Conservation (phyloP, 2,888 invertebrate genomes). For the Deilephila elpenor region DNA sequence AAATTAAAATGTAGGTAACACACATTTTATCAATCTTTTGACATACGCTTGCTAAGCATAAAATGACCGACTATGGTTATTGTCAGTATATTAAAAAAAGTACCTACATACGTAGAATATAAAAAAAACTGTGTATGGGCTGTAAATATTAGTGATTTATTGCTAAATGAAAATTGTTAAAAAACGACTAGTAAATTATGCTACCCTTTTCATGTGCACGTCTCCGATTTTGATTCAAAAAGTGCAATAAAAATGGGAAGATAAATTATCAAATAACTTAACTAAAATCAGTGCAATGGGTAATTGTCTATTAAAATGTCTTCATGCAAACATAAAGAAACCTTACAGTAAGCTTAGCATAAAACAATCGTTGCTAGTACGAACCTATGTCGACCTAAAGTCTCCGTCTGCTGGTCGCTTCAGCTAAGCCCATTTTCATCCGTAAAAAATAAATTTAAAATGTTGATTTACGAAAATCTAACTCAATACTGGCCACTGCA, state of each 20-base stretch:
- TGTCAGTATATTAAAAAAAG: too few relatives aligned
- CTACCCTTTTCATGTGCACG: too few relatives aligned
- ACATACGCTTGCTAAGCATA: too few relatives aligned
- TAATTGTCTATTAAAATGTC: not conserved
- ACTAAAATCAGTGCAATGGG: not conserved
- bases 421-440: conserved; percentile 61
- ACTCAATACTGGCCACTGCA: conserved; percentile 59
- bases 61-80: too few relatives aligned
- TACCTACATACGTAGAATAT: too few relatives aligned
- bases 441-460: conserved; percentile 24
- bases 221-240: too few relatives aligned
- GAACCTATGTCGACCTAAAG: conserved; percentile 55
- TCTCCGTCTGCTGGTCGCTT: conserved; percentile 49
- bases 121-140: too few relatives aligned
- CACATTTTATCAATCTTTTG: too few relatives aligned
- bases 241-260: not conserved
- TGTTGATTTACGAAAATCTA: conserved; percentile 35
- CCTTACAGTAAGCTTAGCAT: conserved; percentile 24
- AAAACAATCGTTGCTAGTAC: conserved; percentile 42
- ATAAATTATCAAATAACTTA: not conserved
- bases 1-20: too few relatives aligned
- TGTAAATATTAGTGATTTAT: too few relatives aligned
- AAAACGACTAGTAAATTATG: too few relatives aligned
- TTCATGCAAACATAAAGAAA: not conserved
- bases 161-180: too few relatives aligned